Conservation (phyloP, 2,888 invertebrate genomes). For the Acrobeloides nanus region DNA sequence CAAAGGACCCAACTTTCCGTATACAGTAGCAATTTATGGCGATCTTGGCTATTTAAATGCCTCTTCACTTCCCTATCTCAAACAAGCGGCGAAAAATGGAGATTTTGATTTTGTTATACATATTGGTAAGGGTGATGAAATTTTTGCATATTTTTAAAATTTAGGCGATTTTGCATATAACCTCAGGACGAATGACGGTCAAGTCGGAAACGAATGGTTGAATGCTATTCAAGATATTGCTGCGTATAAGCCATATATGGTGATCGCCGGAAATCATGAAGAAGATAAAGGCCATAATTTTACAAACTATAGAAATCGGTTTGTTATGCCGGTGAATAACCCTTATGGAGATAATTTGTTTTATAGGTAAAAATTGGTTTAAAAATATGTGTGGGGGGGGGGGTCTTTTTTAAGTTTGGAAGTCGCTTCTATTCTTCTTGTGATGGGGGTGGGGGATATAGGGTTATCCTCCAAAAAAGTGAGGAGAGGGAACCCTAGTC, state of each 20-base stretch:
- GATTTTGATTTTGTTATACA: slow-evolving; percentile 50
- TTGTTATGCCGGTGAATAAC: slow-evolving; percentile 73
- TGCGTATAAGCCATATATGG: slow-evolving; percentile 67
- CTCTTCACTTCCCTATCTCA: slow-evolving; percentile 72
- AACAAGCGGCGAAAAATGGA: slow-evolving; percentile 73
- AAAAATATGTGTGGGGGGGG: too few relatives aligned
- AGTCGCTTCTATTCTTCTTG: too few relatives aligned
- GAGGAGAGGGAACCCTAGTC: too few relatives aligned
- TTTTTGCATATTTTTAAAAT: slow-evolving; percentile 2
- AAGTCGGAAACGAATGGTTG: slow-evolving; percentile 86
- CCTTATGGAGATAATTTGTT: slow-evolving; percentile 51
- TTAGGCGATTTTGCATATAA: slow-evolving; percentile 87
- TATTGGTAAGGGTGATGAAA: slow-evolving; percentile 30
- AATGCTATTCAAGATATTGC: slow-evolving; percentile 80
- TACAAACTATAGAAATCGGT: slow-evolving; percentile 81
- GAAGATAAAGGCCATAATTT: slow-evolving; percentile 69
- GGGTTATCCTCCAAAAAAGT: too few relatives aligned
- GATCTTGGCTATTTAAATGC: slow-evolving; percentile 90
- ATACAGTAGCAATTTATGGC: slow-evolving; percentile 73
- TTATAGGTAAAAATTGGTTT: slow-evolving; percentile 48
- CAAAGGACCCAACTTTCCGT: slow-evolving; percentile 66
- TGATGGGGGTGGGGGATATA: too few relatives aligned
- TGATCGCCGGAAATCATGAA: slow-evolving; percentile 67
- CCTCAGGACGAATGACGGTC: slow-evolving; percentile 71
- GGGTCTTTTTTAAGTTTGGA: too few relatives aligned